These are phyloP conservation scores for Caenorhabditis brenneri DNA, from an alignment of 1,140 invertebrate species.

Conservation along the genomic window DNA sequence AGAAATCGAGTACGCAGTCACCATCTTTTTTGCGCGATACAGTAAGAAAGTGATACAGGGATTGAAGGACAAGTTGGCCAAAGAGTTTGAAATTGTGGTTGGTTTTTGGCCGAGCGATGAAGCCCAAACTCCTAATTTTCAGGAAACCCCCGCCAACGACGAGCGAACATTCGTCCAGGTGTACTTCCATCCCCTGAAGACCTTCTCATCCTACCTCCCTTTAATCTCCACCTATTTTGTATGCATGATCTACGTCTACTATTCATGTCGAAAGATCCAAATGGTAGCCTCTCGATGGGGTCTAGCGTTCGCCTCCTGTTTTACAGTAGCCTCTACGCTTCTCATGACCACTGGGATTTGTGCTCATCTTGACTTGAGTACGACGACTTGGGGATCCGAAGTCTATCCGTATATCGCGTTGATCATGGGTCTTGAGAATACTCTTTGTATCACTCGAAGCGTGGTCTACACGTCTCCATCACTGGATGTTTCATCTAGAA, in stretches of 20 bases:
- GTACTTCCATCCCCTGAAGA: constrained; percentile 63
- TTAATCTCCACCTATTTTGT: constrained; percentile 61
- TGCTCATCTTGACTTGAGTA: constrained; percentile 82
- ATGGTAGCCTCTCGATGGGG: constrained; percentile 88
- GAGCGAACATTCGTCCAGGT: constrained; percentile 63
- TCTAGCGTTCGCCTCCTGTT: constrained; percentile 85
- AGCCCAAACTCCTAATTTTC: not conserved
- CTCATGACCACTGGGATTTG: constrained; percentile 92
- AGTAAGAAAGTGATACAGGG: not conserved
- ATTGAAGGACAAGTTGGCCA: not conserved
- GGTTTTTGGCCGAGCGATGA: not conserved
- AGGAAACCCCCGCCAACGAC: constrained; percentile 55
- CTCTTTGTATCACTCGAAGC: constrained; percentile 75
- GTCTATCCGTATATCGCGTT: constrained; percentile 94
- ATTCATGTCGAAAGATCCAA: constrained; percentile 77
- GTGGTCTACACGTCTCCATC: constrained; percentile 66
- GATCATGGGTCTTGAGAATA: constrained; percentile 92
- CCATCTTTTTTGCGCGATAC: constrained; percentile 55
- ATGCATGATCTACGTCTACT: constrained; percentile 65
- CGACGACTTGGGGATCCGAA: constrained; percentile 74
- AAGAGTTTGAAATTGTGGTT: constrained; percentile 54
- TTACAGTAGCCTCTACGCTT: constrained; percentile 84
- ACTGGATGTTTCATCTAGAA: constrained; percentile 60
- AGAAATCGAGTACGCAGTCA: constrained; percentile 62
- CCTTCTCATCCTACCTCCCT: constrained; percentile 64